phyloP scores from a whole-genome alignment of 2,888 invertebrate species.

The Lepetodrilus schrolli region DNA sequence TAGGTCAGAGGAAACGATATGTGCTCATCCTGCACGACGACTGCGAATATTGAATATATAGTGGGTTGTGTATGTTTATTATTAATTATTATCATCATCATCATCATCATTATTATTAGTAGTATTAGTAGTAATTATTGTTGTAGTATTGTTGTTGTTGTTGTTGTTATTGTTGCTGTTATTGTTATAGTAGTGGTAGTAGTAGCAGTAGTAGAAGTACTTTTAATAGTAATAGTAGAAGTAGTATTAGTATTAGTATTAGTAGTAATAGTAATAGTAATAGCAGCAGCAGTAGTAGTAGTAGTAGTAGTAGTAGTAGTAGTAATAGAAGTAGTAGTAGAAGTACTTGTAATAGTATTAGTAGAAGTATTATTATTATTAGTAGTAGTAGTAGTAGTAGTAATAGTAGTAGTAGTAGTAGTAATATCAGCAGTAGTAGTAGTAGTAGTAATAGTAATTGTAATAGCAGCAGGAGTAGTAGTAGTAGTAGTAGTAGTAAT shows the following conservation, averaged over 20 bases:
- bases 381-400: background rate
- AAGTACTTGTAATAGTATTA: background rate
- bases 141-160: background rate
- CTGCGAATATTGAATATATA: too few relatives aligned
- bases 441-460: background rate
- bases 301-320: background rate
- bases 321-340: background rate
- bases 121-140: background rate
- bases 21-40: too few relatives aligned
- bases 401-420: background rate
- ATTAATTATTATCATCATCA: too few relatives aligned
- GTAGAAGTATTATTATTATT: background rate
- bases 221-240: background rate
- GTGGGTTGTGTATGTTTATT: too few relatives aligned
- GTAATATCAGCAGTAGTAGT: background rate
- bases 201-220: background rate
- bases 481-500: background rate
- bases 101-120: background rate
- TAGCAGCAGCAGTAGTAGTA: background rate
- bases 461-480: background rate
- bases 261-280: background rate
- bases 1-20: too few relatives aligned
- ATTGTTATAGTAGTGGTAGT: background rate
- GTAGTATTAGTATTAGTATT: background rate
- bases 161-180: background rate